These are phyloP conservation scores for Siniperca undulata DNA, from an alignment of 2,797 vertebrate genomes.

Conservation along the genomic window DNA sequence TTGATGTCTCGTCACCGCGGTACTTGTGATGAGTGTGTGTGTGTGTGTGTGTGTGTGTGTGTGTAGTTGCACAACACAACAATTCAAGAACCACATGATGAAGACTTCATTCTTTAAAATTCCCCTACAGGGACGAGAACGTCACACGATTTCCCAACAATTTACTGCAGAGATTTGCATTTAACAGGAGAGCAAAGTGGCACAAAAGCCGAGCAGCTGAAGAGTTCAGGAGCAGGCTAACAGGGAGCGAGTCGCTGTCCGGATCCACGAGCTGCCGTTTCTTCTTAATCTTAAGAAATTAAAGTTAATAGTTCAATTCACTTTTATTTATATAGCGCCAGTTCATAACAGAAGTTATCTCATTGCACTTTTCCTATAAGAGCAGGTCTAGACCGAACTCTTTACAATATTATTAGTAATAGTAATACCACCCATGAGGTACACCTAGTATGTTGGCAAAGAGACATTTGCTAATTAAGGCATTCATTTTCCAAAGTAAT, in stretches of 20 bases:
- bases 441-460: neutral
- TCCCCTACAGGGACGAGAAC: neutral
- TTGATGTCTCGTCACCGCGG: neutral
- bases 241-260: too few relatives aligned
- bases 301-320: neutral
- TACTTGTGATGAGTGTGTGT: neutral
- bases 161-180: neutral
- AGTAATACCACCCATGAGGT: conserved; percentile 21
- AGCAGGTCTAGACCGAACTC: too few relatives aligned
- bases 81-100: neutral
- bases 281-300: neutral
- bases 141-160: neutral
- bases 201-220: neutral
- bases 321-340: too few relatives aligned
- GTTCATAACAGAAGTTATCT: too few relatives aligned
- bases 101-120: neutral
- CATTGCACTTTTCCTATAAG: too few relatives aligned
- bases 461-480: conserved; percentile 23
- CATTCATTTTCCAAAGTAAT: conserved; percentile 34
- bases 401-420: too few relatives aligned
- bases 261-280: neutral
- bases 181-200: neutral
- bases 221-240: too few relatives aligned
- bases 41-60: neutral
- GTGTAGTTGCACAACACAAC: neutral